Evolutionary conservation across 2,797 vertebrate species (phyloP), one percentile per base, ranked within the genome.

Genomic region (Neosilurus mollespiculum): DNA sequence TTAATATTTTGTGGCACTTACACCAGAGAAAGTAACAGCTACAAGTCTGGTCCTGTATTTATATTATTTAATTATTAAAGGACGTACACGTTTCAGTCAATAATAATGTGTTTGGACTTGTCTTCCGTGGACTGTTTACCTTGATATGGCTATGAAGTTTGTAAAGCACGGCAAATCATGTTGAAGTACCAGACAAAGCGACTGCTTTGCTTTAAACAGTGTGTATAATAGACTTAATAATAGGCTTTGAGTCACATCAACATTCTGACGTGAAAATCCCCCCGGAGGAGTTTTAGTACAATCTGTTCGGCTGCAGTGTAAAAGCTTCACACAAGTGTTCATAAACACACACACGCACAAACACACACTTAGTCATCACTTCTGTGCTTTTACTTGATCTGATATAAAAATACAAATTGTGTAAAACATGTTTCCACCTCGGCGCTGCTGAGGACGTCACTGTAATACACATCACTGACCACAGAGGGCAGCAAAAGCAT

Each of bases 401-500:
- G 79, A 69, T 58, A 37, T 34, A 77, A 15, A 80, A 61, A 70
- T 69, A 15, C n/a, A 79, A 59, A 24, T 5, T 56, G 71, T 69
- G 43, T 72, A 67, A 24, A 59, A 6, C 54, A 43, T 61, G 24
- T 59, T 4, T 30, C 37, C 30, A 10, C 15, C 30, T 81, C 3
- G 18, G 34, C 7, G 1, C 49, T 53, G 49, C 49, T 53, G 49
- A 30, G 24, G 54, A 6, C 15, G 26, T 30, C 1, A 9, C 18
- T 4, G 24, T 58, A 34, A 75, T 54, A 6, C 16, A 34, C 16
- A 34, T 75, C 30, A 20, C 0, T 16, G 49, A 81, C 78, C 24
- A 43, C 22, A 86, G 83, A 79, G 78, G 87, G 78, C 67, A 65
- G 71, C 49, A 82, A 30, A 56, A 10, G 9, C 53, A 56, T 8